Conservation (phyloP, 1,140 invertebrate species). For the Manduca sexta region DNA sequence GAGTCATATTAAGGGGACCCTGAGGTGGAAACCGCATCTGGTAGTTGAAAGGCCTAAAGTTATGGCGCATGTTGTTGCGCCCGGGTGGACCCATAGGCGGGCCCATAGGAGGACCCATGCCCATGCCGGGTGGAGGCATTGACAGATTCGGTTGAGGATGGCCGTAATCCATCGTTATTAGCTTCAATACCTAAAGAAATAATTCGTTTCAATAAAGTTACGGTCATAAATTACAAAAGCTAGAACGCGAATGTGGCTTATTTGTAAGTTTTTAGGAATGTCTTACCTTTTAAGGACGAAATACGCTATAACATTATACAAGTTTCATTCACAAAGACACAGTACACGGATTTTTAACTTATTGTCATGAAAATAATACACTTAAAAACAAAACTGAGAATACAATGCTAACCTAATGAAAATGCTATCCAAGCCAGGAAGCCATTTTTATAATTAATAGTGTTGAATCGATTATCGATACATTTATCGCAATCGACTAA, state of each 20-base stretch:
- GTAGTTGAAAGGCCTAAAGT: conserved; percentile 73
- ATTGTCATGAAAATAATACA: conserved; percentile 19
- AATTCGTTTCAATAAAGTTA: conserved; percentile 34
- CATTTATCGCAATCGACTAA: not conserved
- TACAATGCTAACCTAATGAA: conserved; percentile 32
- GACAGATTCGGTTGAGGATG: conserved; percentile 66
- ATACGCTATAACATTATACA: conserved; percentile 55
- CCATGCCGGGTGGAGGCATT: conserved; percentile 61
- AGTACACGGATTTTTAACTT: conserved; percentile 16
- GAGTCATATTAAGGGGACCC: conserved; percentile 77
- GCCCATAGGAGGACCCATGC: conserved; percentile 16
- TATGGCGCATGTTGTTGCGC: conserved; percentile 62
- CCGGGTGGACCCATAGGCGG: conserved; percentile 40
- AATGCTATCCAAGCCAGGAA: conserved; percentile 20
- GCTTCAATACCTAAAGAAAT: conserved; percentile 67
- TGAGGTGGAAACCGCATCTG: conserved; percentile 72
- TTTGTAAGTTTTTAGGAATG: conserved; percentile 10
- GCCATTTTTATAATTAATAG: conserved; percentile 4
- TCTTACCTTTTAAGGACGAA: conserved; percentile 56
- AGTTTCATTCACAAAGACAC: conserved; percentile 30
- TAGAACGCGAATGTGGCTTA: conserved; percentile 3
- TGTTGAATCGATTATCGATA: not conserved
- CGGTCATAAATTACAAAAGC: conserved; percentile 5
- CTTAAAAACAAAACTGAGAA: conserved; percentile 18
- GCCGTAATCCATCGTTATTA: conserved; percentile 64